Base-by-base conservation (phyloP, 1,140 invertebrate genomes). In the Neomicropteryx cornuta region DNA sequence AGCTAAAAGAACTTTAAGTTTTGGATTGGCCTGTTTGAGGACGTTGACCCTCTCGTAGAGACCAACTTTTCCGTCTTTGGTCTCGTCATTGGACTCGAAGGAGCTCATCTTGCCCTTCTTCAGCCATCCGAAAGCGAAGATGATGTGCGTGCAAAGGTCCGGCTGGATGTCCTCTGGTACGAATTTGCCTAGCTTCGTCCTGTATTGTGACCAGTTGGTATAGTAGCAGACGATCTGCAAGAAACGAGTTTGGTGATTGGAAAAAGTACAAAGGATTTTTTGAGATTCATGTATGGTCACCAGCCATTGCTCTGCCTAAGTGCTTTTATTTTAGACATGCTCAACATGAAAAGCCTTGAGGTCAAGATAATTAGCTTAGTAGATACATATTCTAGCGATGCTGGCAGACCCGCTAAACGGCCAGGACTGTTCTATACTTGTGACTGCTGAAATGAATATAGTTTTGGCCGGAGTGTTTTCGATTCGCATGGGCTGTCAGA, bases 151-250 rank as follows among this genome's bases (percentile, higher is more conserved):
- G 61, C 94, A 97, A 4, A 97, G 72, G 60, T 92, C 83, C 2
- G 92, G 87, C 38, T 92, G 82, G 43, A 97, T 95, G 58, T 97
- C 89, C 68, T 97, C 93, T 0, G 94, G 93, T 21, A 79, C 55
- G 65, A 92, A 97, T 67, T 96, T 96, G 20, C 89, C 93, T 38
- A 87, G 70, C 57, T 94, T 95, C 1, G 83, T 81, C 36, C 93
- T 71, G 56, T 97, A 97, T 55, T 97, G 93, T 0, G 93, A 92
- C 93, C 93, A 97, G 68, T 97, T 96, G 14, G 90, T 95, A 64
- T 94, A 96, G 59, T 96, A 97, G 56, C 92, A 96, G 2, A 94
- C 89, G 37, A 93, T 70, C 76, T 86, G 66, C 23, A 59, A 60
- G 24, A 44, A 45, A 42, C 11, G 23, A 23, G 32, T 21, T 36